These are phyloP conservation scores for Selene dorsalis DNA, from an alignment of 2,797 vertebrate species.

Conservation along the genomic window DNA sequence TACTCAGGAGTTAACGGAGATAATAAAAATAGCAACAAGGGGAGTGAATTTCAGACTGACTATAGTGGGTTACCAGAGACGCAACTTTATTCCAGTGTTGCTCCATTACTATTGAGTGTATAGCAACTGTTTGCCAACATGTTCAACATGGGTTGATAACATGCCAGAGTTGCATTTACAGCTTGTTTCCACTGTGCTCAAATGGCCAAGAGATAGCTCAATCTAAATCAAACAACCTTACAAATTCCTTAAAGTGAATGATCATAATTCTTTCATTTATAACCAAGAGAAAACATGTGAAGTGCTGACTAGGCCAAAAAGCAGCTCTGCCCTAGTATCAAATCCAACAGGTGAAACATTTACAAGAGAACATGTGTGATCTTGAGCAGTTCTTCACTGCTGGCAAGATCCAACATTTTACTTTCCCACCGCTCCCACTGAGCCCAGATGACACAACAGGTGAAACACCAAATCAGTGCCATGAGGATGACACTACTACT, in stretches of 20 bases:
- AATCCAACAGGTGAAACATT: neutral
- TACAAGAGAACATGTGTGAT: neutral
- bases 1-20: neutral
- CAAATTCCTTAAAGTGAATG: too few species aligned
- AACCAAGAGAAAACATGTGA: constrained; percentile 5
- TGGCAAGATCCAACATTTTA: constrained; percentile 26
- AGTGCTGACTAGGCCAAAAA: neutral
- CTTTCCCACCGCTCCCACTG: constrained; percentile 15
- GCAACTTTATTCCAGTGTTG: neutral
- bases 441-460: constrained; percentile 59
- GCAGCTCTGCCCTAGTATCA: neutral
- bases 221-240: too few species aligned
- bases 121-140: constrained; percentile 1
- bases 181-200: neutral
- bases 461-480: constrained; percentile 20
- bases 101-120: neutral
- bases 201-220: neutral
- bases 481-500: constrained; percentile 43
- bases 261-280: neutral
- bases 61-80: neutral
- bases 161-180: neutral
- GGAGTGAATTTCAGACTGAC: neutral
- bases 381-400: neutral
- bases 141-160: neutral
- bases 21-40: neutral